Percentiles rank a stretch among this genome's conserved stretches.
Conservation (phyloP, 2,888 invertebrate species). For the Horisme vitalbata region DNA sequence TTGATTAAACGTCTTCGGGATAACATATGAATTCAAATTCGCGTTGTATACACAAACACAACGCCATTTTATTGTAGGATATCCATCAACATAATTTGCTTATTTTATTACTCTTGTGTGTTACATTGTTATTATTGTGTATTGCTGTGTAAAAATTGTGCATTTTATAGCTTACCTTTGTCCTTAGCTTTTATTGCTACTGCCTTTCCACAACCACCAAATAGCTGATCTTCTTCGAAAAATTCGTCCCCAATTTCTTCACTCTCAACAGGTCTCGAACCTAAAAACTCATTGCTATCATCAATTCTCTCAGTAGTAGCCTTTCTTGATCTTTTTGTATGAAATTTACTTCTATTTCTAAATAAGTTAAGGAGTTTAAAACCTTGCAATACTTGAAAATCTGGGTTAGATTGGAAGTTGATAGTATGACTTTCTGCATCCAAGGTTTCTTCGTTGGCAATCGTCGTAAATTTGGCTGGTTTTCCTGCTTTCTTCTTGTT, state of each 20-base stretch:
- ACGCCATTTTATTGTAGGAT: no score
- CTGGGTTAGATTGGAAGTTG: constrained; percentile 64
- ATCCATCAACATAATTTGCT: no score
- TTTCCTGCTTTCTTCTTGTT: constrained; percentile 29
- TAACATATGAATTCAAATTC: no score
- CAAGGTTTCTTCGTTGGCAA: constrained; percentile 42
- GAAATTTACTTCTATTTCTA: constrained; percentile 49
- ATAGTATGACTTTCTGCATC: constrained; percentile 57
- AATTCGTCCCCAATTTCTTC: constrained; percentile 38
- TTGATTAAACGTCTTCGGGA: no score
- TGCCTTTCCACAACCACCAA: constrained; percentile 57
- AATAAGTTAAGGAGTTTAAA: constrained; percentile 68
- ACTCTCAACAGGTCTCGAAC: constrained; percentile 31
- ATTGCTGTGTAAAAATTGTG: neutral
- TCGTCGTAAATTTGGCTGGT: constrained; percentile 48
- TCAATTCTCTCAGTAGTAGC: constrained; percentile 47
- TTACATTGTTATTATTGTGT: no score
- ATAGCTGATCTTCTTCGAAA: constrained; percentile 47
- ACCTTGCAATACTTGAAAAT: constrained; percentile 68
- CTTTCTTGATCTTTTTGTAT: constrained; percentile 42
- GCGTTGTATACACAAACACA: no score
- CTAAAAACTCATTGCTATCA: constrained; percentile 41
- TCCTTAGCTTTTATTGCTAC: constrained; percentile 21
- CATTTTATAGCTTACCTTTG: constrained; percentile 14
- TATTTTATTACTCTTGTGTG: no score